Percentiles rank a stretch among this genome's conserved stretches.
These are phyloP conservation scores for Phortica variegata DNA, from an alignment of 1,140 invertebrate species.

Conservation along the genomic window DNA sequence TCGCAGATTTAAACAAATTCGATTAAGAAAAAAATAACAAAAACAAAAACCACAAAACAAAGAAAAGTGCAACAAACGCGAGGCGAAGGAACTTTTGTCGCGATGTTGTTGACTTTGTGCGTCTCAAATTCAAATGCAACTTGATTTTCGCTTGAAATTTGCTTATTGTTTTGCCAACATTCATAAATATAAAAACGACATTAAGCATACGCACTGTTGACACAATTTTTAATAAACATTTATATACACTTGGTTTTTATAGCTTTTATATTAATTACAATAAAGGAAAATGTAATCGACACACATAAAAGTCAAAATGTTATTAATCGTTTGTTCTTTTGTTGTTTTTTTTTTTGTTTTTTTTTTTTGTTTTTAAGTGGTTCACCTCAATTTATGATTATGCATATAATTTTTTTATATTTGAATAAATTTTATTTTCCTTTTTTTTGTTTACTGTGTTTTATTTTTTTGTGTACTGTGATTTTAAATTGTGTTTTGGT, in stretches of 20 bases:
- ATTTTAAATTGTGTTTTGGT: conserved; percentile 7
- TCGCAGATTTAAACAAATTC: conserved; percentile 48
- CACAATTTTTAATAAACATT: not conserved
- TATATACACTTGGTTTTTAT: no score
- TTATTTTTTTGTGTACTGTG: conserved; percentile 3
- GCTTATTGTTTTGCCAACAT: not conserved
- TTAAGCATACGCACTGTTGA: not conserved
- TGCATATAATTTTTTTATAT: conserved; percentile 13
- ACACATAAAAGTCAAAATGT: no score
- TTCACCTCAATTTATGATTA: conserved; percentile 25
- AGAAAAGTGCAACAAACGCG: conserved; percentile 10
- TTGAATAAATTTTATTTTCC: conserved; percentile 18
- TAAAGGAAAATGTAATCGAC: no score
- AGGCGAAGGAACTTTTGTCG: conserved; percentile 34
- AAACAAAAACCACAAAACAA: conserved; percentile 26
- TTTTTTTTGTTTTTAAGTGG: not conserved
- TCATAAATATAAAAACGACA: not conserved
- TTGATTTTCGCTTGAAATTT: conserved; percentile 1
- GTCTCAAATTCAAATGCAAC: no score
- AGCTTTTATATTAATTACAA: no score
- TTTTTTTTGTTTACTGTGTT: conserved; percentile 5
- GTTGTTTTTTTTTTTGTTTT: no score
- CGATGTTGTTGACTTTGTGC: conserved; percentile 44
- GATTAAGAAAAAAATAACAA: conserved; percentile 17
- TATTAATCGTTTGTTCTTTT: no score